phyloP scores from a whole-genome alignment of 2,113 vertebrate genomes.

The Procavia capensis region DNA sequence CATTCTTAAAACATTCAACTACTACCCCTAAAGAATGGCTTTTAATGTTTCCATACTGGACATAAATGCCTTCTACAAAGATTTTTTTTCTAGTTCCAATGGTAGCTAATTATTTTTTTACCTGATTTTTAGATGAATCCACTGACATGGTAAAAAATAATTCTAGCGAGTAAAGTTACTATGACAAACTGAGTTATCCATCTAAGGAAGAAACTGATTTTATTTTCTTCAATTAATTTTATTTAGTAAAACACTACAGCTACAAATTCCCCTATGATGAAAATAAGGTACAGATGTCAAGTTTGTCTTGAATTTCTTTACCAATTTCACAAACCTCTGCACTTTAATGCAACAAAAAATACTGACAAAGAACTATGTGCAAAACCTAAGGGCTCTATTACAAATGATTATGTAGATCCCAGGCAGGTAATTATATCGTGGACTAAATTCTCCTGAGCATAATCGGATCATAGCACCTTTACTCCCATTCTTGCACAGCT shows the following conservation, averaged over 20 bases:
- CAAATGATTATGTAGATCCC: not conserved
- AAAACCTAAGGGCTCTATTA: not conserved
- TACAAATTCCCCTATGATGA: conserved; percentile 33
- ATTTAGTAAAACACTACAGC: conserved; percentile 48
- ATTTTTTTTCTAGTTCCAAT: not conserved
- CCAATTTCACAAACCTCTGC: not conserved
- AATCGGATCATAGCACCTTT: conserved; percentile 16
- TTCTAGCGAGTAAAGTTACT: not conserved
- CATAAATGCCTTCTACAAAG: not conserved
- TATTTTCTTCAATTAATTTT: conserved; percentile 48
- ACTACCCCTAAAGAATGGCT: not conserved
- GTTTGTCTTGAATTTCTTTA: not conserved
- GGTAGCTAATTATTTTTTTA: conserved; percentile 6
- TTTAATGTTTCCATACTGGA: conserved; percentile 15
- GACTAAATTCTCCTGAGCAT: not conserved
- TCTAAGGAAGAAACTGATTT: not conserved
- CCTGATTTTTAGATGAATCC: not conserved
- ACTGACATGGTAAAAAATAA: conserved; percentile 40
- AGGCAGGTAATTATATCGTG: not conserved
- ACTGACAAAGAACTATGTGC: not conserved
- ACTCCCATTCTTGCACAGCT: not conserved
- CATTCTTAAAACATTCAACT: not conserved
- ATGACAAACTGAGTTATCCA: not conserved
- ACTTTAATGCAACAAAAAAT: not conserved
- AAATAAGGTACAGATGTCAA: conserved; percentile 28